Conservation (phyloP, 2,113 vertebrate genomes). For the Cygnus atratus region DNA sequence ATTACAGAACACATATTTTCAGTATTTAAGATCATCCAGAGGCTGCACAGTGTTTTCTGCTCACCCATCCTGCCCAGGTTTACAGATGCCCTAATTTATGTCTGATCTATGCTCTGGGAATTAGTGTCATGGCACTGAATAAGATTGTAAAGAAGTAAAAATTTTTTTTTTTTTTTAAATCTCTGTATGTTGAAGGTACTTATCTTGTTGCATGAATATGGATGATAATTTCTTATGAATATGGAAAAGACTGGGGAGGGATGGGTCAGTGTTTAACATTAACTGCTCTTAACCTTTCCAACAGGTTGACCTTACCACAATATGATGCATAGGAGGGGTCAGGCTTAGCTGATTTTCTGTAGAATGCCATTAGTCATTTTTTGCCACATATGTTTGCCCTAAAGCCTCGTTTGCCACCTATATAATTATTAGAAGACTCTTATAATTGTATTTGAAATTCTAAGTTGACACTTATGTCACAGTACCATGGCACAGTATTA, state of each 20-base stretch:
- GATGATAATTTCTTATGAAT: constrained; percentile 70
- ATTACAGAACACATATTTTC: background rate
- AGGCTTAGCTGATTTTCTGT: constrained; percentile 48
- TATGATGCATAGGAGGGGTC: constrained; percentile 60
- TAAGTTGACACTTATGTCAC: constrained; percentile 70
- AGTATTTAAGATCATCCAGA: background rate
- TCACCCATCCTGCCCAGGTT: background rate
- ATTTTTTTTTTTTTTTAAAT: constrained; percentile 34
- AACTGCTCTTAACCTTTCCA: constrained; percentile 72
- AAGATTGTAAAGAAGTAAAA: constrained; percentile 57
- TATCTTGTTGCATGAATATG: constrained; percentile 76
- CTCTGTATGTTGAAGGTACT: constrained; percentile 68
- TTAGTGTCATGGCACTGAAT: constrained; percentile 50
- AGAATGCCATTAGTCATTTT: constrained; percentile 76
- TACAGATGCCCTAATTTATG: constrained; percentile 18
- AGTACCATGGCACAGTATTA: constrained; percentile 56
- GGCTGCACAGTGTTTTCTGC: background rate
- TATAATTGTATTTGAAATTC: constrained; percentile 82
- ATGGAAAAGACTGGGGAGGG: constrained; percentile 71
- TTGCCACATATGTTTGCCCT: constrained; percentile 67
- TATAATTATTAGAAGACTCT: constrained; percentile 81
- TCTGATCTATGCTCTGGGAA: constrained; percentile 53
- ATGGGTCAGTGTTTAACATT: constrained; percentile 72
- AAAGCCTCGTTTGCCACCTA: constrained; percentile 74
- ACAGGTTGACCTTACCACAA: constrained; percentile 29